phyloP scores from a whole-genome alignment of 2,888 invertebrate genomes.

The Lasioglossum zephyrum region DNA sequence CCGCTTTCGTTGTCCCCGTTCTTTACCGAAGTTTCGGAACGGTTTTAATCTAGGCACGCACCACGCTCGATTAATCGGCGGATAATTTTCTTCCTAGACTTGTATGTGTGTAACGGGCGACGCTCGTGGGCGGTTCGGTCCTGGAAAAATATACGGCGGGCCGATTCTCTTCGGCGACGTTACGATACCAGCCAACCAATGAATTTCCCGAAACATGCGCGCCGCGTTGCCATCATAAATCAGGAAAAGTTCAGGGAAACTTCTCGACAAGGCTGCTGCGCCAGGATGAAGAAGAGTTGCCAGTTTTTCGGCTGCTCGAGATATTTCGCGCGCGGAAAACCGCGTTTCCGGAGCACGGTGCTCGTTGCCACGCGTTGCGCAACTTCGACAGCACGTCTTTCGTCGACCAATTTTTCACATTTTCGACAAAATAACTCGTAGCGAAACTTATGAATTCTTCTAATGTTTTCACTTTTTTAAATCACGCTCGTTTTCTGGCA shows the following conservation, averaged over 20 bases:
- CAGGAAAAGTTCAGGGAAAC: slow-evolving; percentile 6
- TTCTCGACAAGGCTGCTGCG: not conserved
- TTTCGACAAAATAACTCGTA: too few species aligned
- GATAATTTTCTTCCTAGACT: not conserved
- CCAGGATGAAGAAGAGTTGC: not conserved
- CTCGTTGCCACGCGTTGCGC: not conserved
- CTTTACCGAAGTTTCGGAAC: not conserved
- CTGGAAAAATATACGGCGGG: not conserved
- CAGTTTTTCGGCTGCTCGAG: not conserved
- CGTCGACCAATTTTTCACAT: too few species aligned
- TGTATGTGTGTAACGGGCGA: not conserved
- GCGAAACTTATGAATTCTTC: not conserved
- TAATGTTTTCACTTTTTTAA: not conserved
- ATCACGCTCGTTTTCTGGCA: not conserved
- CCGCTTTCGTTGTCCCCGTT: not conserved
- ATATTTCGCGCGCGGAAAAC: not conserved
- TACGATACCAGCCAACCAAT: not conserved
- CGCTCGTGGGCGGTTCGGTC: not conserved
- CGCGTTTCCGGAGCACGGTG: not conserved
- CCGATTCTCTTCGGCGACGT: not conserved
- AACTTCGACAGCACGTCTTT: too few species aligned
- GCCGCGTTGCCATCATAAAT: slow-evolving; percentile 24
- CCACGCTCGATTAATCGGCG: not conserved
- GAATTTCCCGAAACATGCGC: slow-evolving; percentile 1
- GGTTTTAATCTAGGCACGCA: not conserved